Conservation (phyloP, 2,797 vertebrate species). For the Schizopygopsis pylzovi region DNA sequence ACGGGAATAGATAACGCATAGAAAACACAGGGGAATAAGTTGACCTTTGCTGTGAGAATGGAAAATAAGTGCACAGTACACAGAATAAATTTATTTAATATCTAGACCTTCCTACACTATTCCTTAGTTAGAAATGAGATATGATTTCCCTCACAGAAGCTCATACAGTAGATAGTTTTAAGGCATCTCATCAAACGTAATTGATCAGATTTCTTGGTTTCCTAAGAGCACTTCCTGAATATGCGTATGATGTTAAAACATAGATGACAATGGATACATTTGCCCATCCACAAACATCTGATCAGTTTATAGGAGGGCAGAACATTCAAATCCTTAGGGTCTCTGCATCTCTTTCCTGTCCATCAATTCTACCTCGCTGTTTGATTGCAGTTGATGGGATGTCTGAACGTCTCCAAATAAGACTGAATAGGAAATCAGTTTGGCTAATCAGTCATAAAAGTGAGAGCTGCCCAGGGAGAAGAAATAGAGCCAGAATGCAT, state of each 20-base stretch:
- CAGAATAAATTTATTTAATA: neutral
- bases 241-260: conserved; percentile 28
- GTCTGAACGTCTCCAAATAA: conserved; percentile 59
- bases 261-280: conserved; percentile 48
- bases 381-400: conserved; percentile 53
- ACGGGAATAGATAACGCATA: conserved; percentile 17
- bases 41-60: conserved; percentile 11
- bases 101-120: conserved; percentile 2
- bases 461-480: conserved; percentile 52
- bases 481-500: conserved; percentile 38
- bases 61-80: neutral
- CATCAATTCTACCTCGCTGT: conserved; percentile 46
- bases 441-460: conserved; percentile 65
- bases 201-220: conserved; percentile 32
- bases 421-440: conserved; percentile 60
- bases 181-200: conserved; percentile 19
- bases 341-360: conserved; percentile 39
- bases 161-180: conserved; percentile 1
- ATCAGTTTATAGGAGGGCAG: conserved; percentile 45
- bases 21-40: conserved; percentile 13
- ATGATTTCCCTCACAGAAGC: neutral
- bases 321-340: conserved; percentile 39
- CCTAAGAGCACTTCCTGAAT: conserved; percentile 16
- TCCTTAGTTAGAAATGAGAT: neutral
- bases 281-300: conserved; percentile 38